A percentile compares a stretch with the other conserved stretches of the same genome.
Evolutionary conservation across 1,140 invertebrate species (phyloP).

Genomic region (Heliconius himera): DNA sequence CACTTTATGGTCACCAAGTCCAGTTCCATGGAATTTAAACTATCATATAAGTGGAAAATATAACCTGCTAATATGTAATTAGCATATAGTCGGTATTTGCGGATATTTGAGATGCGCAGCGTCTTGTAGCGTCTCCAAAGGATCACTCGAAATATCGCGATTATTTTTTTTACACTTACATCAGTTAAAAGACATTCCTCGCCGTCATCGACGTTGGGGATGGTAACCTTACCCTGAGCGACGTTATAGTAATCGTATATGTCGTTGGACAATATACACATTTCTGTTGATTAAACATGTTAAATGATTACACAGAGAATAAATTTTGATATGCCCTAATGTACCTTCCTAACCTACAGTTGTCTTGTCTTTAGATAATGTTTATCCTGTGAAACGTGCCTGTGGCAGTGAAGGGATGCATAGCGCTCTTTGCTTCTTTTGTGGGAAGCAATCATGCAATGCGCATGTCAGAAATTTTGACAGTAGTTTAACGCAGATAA

Average conservation of each 20-base stretch:
- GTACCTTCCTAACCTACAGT: slow-evolving; percentile 33
- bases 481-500: slow-evolving; percentile 50
- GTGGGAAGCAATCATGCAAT: slow-evolving; percentile 69
- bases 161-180: slow-evolving; percentile 77
- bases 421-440: slow-evolving; percentile 62
- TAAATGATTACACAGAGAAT: slow-evolving; percentile 21
- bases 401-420: slow-evolving; percentile 63
- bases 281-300: slow-evolving; percentile 83
- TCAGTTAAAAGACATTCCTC: slow-evolving; percentile 96
- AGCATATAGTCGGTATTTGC: background rate
- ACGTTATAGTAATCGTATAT: slow-evolving; percentile 96
- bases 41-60: slow-evolving; percentile 7
- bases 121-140: slow-evolving; percentile 39
- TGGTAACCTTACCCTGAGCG: slow-evolving; percentile 98
- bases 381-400: slow-evolving; percentile 55
- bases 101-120: slow-evolving; percentile 9
- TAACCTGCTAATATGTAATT: background rate
- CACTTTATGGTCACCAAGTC: slow-evolving; percentile 24
- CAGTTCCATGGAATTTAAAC: slow-evolving; percentile 37
- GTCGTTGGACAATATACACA: slow-evolving; percentile 92
- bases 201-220: slow-evolving; percentile 97
- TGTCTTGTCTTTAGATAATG: slow-evolving; percentile 44
- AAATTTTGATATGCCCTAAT: slow-evolving; percentile 23
- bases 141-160: slow-evolving; percentile 42
- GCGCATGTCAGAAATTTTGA: slow-evolving; percentile 71